Evolutionary conservation across 2,888 invertebrate species (phyloP).

Genomic region (Scaptomyza flava): DNA sequence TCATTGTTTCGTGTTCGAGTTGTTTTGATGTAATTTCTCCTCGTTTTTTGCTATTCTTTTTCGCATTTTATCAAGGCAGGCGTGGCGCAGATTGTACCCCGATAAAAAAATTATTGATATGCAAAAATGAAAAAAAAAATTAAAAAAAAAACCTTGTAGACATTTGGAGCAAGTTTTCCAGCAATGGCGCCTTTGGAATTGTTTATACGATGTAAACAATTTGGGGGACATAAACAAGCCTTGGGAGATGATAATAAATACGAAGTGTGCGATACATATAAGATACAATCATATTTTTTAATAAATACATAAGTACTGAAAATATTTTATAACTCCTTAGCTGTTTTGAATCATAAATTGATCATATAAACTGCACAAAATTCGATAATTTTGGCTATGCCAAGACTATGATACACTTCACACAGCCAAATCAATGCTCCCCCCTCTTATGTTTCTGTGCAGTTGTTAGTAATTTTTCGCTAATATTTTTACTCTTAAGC

Average conservation of each 20-base stretch:
- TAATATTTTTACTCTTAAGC: too few relatives aligned
- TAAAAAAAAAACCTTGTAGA: slow-evolving; percentile 28
- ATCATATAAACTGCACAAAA: too few relatives aligned
- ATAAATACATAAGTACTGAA: not conserved
- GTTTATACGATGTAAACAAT: slow-evolving; percentile 72
- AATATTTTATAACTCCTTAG: too few relatives aligned
- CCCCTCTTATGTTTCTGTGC: too few relatives aligned
- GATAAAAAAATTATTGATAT: slow-evolving; percentile 73
- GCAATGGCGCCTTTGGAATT: slow-evolving; percentile 68
- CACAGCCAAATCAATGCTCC: too few relatives aligned
- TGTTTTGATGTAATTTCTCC: slow-evolving; percentile 52
- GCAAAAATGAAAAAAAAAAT: slow-evolving; percentile 28
- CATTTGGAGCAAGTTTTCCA: slow-evolving; percentile 13
- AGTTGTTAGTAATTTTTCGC: too few relatives aligned
- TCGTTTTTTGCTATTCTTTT: not conserved
- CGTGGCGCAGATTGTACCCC: slow-evolving; percentile 56
- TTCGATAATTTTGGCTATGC: too few relatives aligned
- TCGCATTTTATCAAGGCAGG: slow-evolving; percentile 42
- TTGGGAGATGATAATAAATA: slow-evolving; percentile 15
- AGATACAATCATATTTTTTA: slow-evolving; percentile 1
- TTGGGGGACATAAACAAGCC: slow-evolving; percentile 47
- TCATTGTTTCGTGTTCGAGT: slow-evolving; percentile 67
- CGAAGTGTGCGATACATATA: slow-evolving; percentile 3
- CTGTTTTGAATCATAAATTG: too few relatives aligned
- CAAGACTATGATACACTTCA: too few relatives aligned